A percentile compares a stretch with the other conserved stretches of the same genome.
phyloP scores from a whole-genome alignment of 2,888 invertebrate genomes.

The Phragmatobia fuliginosa region DNA sequence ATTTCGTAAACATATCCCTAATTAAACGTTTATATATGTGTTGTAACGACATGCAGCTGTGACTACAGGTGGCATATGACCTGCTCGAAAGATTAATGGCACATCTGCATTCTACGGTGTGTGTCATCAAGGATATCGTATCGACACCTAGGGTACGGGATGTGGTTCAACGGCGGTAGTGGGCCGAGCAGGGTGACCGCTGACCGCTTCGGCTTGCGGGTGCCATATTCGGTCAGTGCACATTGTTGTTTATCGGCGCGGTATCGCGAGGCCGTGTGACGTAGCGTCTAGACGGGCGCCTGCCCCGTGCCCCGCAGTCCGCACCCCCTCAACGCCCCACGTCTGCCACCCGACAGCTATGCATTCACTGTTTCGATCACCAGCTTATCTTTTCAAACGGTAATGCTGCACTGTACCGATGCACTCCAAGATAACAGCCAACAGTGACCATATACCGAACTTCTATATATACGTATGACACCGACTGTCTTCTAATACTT shows the following conservation, averaged over 20 bases:
- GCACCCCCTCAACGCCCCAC: slow-evolving; percentile 55
- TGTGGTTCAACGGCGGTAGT: slow-evolving; percentile 51
- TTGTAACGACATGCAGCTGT: slow-evolving; percentile 23
- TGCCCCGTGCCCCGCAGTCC: slow-evolving; percentile 60
- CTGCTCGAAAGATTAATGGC: not conserved
- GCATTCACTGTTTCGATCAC: slow-evolving; percentile 83
- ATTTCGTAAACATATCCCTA: slow-evolving; percentile 1
- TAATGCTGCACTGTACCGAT: slow-evolving; percentile 77
- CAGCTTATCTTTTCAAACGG: slow-evolving; percentile 83
- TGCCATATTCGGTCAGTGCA: slow-evolving; percentile 86
- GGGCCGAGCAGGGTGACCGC: slow-evolving; percentile 69
- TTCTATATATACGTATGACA: slow-evolving; percentile 29
- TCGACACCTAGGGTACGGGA: slow-evolving; percentile 41
- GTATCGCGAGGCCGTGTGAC: slow-evolving; percentile 88
- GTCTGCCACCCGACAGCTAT: slow-evolving; percentile 66
- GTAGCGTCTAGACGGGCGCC: slow-evolving; percentile 85
- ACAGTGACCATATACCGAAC: slow-evolving; percentile 32
- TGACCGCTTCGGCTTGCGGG: slow-evolving; percentile 68
- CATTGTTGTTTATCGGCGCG: slow-evolving; percentile 86
- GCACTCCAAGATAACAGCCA: slow-evolving; percentile 57
- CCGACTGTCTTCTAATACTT: not conserved
- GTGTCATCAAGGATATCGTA: slow-evolving; percentile 20
- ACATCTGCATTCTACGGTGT: slow-evolving; percentile 20
- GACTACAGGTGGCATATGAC: slow-evolving; percentile 16
- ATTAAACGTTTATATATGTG: not conserved